Conservation (phyloP, 2,113 vertebrate genomes). For the Lophochroa leadbeateri region DNA sequence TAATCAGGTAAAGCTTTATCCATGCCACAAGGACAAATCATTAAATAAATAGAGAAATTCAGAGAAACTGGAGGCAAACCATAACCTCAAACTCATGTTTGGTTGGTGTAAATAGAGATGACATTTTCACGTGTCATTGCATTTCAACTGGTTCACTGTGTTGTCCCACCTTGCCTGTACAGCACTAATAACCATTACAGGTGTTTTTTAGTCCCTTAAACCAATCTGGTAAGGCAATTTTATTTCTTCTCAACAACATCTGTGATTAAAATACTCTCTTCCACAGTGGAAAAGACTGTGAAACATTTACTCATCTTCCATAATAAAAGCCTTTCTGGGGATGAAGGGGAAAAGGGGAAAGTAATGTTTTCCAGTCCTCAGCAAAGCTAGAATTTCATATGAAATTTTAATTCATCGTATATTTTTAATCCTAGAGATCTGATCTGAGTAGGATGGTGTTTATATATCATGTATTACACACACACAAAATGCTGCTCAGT, state of each 20-base stretch:
- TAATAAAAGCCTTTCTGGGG: background rate
- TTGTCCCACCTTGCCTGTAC: background rate
- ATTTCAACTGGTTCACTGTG: background rate
- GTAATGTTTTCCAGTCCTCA: slow-evolving; percentile 30
- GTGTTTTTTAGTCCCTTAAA: background rate
- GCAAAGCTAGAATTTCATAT: slow-evolving; percentile 13
- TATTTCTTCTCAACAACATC: background rate
- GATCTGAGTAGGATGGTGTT: background rate
- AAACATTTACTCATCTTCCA: slow-evolving; percentile 28
- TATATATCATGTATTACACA: background rate
- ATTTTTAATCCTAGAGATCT: slow-evolving; percentile 10
- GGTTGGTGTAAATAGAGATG: background rate
- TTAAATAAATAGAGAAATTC: background rate
- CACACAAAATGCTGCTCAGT: background rate
- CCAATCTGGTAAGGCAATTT: slow-evolving; percentile 41
- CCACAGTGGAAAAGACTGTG: slow-evolving; percentile 15
- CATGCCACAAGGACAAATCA: background rate
- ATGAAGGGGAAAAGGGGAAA: background rate
- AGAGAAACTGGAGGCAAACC: slow-evolving; percentile 35
- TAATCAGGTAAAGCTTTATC: background rate
- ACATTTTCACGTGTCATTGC: background rate
- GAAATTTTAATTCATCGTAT: slow-evolving; percentile 10
- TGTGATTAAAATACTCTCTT: background rate
- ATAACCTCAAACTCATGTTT: background rate
- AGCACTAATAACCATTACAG: background rate